Evolutionary conservation across 2,888 invertebrate species (phyloP), one percentile per base, ranked within the genome.

Genomic region (Sarcophaga carnaria): DNA sequence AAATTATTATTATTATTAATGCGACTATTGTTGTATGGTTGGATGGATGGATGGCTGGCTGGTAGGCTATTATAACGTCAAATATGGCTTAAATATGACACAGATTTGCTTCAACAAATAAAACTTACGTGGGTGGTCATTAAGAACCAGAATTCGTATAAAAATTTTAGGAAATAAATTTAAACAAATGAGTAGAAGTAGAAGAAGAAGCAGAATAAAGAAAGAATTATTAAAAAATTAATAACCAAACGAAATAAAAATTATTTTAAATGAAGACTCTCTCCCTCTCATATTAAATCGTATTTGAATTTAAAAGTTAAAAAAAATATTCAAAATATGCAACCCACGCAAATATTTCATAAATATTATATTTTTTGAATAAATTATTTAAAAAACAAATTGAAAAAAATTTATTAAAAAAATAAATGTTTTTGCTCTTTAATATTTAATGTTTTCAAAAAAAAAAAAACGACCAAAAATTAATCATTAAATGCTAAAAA

Each of bases 331-430:
- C 64, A 66, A 37, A 59, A 69, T 74, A 83, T 78, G 77, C 80
- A 72, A 75, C 86, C 86, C 86, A 86, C 86, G 78, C 80, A 86
- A 83, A 83, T 70, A 80, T 20, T 78, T 80, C 63, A 86, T 86
- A 80, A 86, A 69, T 80, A 59, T 74, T 14, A 54, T 8, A 37
- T 37, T 37, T 37, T 10, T 10, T 37, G 37, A 37, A 37, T 37
- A 37, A 37, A 37, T 37, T 37, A 37, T 37, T 14, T 80, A 12
- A 45, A 76, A 76, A 70, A 4, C 17, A 64, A 69, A 4, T 64
- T 66, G 62, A 71, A 64, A 76, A 76, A 70, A 47, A 60, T 70
- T 76, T 60, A 45, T 59, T 78, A 17, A 47, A 82, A 79, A 64
- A 6, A 8, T 27, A 37, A 37, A 37, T 37, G 3, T 37, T 37